A percentile compares a stretch with the other conserved stretches of the same genome.
phyloP scores from a whole-genome alignment of 2,888 invertebrate species.

The Electrophaes corylata region DNA sequence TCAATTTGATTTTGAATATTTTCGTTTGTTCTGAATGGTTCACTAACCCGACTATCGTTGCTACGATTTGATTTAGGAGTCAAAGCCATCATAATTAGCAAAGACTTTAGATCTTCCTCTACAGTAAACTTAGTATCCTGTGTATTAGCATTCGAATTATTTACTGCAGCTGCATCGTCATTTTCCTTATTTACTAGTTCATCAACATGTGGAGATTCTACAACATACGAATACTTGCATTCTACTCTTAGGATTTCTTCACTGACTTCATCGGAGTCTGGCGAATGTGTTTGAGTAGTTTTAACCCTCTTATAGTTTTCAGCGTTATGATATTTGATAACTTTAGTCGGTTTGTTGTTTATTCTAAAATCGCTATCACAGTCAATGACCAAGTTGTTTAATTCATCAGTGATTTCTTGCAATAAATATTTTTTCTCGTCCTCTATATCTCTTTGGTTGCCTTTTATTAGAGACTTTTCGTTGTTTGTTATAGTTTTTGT shows the following conservation, averaged over 20 bases:
- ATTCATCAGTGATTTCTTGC: constrained; percentile 48
- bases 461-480: constrained; percentile 44
- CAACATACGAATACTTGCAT: constrained; percentile 37
- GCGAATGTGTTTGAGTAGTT: constrained; percentile 30
- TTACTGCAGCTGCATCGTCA: constrained; percentile 19
- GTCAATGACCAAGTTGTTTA: constrained; percentile 53
- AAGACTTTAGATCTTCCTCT: constrained; percentile 61
- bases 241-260: constrained; percentile 48
- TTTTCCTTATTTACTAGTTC: constrained; percentile 24
- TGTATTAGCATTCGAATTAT: constrained; percentile 16
- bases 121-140: constrained; percentile 15
- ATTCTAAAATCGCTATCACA: constrained; percentile 62
- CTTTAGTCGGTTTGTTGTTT: constrained; percentile 47
- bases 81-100: constrained; percentile 70
- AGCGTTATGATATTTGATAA: constrained; percentile 34
- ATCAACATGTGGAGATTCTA: constrained; percentile 25
- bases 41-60: constrained; percentile 12
- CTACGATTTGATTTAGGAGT: constrained; percentile 49
- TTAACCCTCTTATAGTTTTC: constrained; percentile 33
- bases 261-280: constrained; percentile 41
- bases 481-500: constrained; percentile 38
- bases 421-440: constrained; percentile 48
- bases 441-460: constrained; percentile 43
- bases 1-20: constrained; percentile 22
- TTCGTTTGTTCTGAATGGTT: constrained; percentile 29